Conservation (phyloP, 2,888 invertebrate genomes). For the Pharmacophagus antenor region DNA sequence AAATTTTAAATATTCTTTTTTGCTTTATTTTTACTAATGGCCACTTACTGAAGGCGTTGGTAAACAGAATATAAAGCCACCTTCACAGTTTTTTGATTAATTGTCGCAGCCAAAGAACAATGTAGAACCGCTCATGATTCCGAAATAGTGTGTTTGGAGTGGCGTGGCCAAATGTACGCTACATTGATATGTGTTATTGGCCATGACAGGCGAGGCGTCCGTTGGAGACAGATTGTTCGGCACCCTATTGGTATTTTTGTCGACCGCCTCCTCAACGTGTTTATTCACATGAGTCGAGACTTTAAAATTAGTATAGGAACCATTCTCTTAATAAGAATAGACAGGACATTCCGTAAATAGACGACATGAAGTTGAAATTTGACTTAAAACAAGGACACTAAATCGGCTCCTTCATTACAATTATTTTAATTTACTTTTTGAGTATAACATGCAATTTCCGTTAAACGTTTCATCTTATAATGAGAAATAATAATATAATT, state of each 20-base stretch:
- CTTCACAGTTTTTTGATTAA: conserved; percentile 22
- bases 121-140: conserved; percentile 40
- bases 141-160: conserved; percentile 65
- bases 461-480: not conserved
- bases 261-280: conserved; percentile 51
- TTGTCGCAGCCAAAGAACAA: conserved; percentile 29
- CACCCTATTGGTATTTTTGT: conserved; percentile 69
- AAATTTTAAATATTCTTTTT: too few relatives aligned
- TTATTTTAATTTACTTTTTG: too few relatives aligned
- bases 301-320: conserved; percentile 60
- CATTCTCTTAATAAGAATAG: conserved; percentile 39
- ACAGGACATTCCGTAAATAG: conserved; percentile 20
- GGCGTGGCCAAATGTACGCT: conserved; percentile 72
- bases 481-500: not conserved
- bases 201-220: conserved; percentile 64
- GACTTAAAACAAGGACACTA: not conserved
- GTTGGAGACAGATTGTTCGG: conserved; percentile 47
- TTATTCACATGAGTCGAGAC: conserved; percentile 73
- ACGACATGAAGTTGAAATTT: not conserved
- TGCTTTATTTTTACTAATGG: too few relatives aligned
- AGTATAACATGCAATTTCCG: not conserved
- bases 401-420: not conserved
- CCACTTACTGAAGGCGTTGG: too few relatives aligned
- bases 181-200: conserved; percentile 74
- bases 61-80: not conserved